Conservation (phyloP, 2,113 vertebrate species). For the Romanogobio albipinnatus region DNA sequence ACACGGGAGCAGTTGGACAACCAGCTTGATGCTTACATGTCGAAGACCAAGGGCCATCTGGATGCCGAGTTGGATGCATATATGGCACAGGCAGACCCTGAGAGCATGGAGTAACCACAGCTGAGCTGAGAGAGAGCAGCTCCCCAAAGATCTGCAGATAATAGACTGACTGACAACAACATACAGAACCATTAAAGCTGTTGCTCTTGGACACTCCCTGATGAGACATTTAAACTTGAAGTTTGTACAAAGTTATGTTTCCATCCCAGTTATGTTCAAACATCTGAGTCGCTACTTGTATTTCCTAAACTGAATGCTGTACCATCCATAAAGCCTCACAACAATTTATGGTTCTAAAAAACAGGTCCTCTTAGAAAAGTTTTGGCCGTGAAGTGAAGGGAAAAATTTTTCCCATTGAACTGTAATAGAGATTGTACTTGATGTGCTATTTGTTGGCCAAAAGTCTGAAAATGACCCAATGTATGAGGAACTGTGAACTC, state of each 20-base stretch:
- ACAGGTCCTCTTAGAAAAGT: not conserved
- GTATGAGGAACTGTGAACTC: not conserved
- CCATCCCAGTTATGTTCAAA: not conserved
- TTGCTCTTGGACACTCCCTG: slow-evolving; percentile 5
- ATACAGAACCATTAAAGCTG: not conserved
- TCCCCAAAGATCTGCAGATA: slow-evolving; percentile 19
- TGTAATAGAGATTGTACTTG: not conserved
- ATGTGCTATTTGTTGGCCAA: not conserved
- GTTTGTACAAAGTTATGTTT: slow-evolving; percentile 6
- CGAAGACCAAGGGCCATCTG: slow-evolving; percentile 96
- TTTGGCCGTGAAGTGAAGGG: not conserved
- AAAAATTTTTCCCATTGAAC: not conserved
- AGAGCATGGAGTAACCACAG: slow-evolving; percentile 82
- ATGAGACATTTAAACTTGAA: slow-evolving; percentile 24
- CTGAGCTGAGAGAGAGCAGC: not conserved
- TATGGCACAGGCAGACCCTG: slow-evolving; percentile 95
- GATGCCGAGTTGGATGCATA: slow-evolving; percentile 97
- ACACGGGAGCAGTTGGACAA: slow-evolving; percentile 97
- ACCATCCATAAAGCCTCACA: not conserved
- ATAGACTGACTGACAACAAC: slow-evolving; percentile 21
- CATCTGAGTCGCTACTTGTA: not conserved
- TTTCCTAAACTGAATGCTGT: not conserved
- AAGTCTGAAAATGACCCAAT: not conserved
- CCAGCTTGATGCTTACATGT: slow-evolving; percentile 98
- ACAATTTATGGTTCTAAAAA: not conserved